These are phyloP conservation scores for Trogon melanurus DNA, from an alignment of 2,113 vertebrate genomes.

Conservation along the genomic window DNA sequence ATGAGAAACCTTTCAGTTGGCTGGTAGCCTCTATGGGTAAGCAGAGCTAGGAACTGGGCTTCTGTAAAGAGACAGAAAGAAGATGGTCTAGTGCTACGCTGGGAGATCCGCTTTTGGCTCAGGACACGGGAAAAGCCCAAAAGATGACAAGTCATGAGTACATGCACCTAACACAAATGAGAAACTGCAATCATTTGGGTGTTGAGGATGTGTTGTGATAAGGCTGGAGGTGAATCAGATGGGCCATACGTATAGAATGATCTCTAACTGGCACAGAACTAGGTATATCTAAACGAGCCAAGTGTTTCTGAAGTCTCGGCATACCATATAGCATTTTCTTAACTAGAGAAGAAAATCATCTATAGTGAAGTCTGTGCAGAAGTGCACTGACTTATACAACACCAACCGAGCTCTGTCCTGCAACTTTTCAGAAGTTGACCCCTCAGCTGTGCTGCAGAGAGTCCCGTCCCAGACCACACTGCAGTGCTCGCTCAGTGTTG, in stretches of 20 bases:
- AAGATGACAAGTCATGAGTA: not conserved
- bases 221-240: not conserved
- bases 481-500: not conserved
- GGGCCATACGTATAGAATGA: not conserved
- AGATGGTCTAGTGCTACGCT: not conserved
- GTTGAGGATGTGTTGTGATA: not conserved
- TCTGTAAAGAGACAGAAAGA: not conserved
- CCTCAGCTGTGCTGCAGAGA: not conserved
- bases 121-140: not conserved
- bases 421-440: not conserved
- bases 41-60: not conserved
- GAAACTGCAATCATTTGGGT: not conserved
- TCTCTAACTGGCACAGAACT: not conserved
- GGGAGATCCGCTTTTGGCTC: not conserved
- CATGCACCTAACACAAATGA: not conserved
- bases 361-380: not conserved
- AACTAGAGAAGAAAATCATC: not conserved
- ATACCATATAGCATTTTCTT: not conserved
- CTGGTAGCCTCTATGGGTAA: not conserved
- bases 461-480: not conserved
- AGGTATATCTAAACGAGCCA: not conserved
- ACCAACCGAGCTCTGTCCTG: not conserved
- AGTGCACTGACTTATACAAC: not conserved
- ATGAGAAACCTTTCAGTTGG: not conserved
- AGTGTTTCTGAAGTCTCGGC: not conserved